Conservation (phyloP, 2,888 invertebrate species). For the Orthonychiurus folsomi region DNA sequence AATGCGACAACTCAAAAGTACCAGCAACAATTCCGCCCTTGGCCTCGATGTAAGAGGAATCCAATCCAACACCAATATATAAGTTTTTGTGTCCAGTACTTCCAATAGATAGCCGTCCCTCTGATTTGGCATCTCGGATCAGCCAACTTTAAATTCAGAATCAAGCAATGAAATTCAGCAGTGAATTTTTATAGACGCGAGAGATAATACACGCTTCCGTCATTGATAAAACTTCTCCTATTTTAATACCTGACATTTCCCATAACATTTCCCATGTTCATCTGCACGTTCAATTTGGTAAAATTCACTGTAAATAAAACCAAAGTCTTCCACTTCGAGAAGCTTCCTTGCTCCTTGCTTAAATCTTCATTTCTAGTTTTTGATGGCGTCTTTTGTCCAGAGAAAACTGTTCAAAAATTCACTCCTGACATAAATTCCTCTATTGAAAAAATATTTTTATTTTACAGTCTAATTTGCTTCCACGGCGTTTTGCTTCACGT, state of each 20-base stretch:
- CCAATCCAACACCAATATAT: conserved; percentile 77
- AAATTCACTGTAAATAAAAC: conserved; percentile 94
- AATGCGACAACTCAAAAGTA: conserved; percentile 78
- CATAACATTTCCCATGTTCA: conserved; percentile 99
- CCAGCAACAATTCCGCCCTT: conserved; percentile 97
- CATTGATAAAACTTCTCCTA: too few species aligned
- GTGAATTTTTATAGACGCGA: background rate
- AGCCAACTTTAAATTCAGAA: conserved; percentile 64
- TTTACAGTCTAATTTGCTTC: conserved; percentile 26
- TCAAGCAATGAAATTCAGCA: background rate
- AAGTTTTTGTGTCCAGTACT: conserved; percentile 90
- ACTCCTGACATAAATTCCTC: background rate
- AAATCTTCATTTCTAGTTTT: conserved; percentile 45
- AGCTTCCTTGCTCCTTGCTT: conserved; percentile 47
- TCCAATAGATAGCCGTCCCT: conserved; percentile 84
- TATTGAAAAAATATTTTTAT: conserved; percentile 3
- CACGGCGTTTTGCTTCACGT: conserved; percentile 24
- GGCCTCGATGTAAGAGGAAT: conserved; percentile 84
- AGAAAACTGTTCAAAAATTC: conserved; percentile 14
- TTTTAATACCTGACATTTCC: conserved; percentile 90
- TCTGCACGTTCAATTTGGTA: conserved; percentile 88
- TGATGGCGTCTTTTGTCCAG: conserved; percentile 17
- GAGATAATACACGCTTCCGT: background rate
- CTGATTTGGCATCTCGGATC: conserved; percentile 81
- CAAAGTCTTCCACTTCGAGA: conserved; percentile 87